Evolutionary conservation across 2,888 invertebrate genomes (phyloP), one percentile per base, ranked within the genome.

Genomic region (Heteropelma amictum): DNA sequence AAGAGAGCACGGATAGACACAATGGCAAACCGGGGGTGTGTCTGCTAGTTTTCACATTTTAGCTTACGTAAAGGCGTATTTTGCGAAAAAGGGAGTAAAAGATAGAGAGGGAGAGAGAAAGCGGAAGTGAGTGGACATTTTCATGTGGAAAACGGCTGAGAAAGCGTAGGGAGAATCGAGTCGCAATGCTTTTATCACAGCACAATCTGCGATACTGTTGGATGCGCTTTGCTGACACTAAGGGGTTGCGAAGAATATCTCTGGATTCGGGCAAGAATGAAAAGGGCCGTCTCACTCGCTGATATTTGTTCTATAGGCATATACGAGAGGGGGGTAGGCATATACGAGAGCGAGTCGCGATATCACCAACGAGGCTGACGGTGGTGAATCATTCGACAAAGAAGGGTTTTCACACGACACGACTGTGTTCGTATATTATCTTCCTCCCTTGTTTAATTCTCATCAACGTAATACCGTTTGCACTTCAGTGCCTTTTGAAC

Each of bases 401-500:
- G 68, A 63, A 51, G 45, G 40, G 67, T 54, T 30, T 26, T 58
- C 35, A 42, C 47, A 17, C 42, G 47, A 42, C 35, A 42, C 61
- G 30, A 30, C 14, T 58, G 63, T 49, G 38, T 40, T 58, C 58
- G 45, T 7, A 38, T 54, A 60, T 69, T 64, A 64, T 69, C 5
- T 45, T 10, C 49, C 53, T 53, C 17, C 38, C 30, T 33, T 45
- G 64, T 69, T 74, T 64, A 64, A 64, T 49, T 64, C 42, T 45
- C 74, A 69, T 74, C 60, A 47, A 49, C 56, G 58, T 69, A 53
- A 60, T 53, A n/a, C n/a, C n/a, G n/a, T n/a, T n/a, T n/a, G n/a
- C n/a, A n/a, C n/a, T n/a, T n/a, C n/a, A n/a, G n/a, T n/a, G n/a
- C n/a, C n/a, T n/a, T n/a, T n/a, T n/a, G n/a, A n/a, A 5, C 35